Conservation (phyloP, 2,113 vertebrate species). For the Lycaon pictus region DNA sequence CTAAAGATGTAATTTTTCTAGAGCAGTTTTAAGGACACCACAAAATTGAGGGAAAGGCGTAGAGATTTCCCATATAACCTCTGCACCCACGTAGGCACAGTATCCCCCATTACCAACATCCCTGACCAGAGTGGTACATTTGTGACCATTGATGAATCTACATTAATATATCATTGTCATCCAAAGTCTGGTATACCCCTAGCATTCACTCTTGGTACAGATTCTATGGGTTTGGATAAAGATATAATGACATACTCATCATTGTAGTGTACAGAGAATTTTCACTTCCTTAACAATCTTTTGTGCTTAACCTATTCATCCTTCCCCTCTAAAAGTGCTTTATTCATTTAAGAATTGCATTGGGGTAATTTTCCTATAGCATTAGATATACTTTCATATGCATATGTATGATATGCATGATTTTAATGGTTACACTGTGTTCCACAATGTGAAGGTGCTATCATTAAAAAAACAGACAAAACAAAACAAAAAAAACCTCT, state of each 20-base stretch:
- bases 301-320: background rate
- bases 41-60: background rate
- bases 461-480: background rate
- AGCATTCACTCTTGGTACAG: background rate
- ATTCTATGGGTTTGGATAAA: background rate
- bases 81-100: no score
- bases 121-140: background rate
- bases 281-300: background rate
- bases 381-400: background rate
- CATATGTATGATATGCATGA: background rate
- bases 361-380: background rate
- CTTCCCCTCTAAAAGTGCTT: background rate
- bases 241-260: background rate
- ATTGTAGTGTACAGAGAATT: background rate
- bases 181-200: background rate
- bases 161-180: no score
- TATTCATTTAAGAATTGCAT: background rate
- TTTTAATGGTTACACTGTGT: background rate
- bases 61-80: background rate
- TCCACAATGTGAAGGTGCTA: background rate
- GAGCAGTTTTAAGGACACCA: background rate
- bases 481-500: background rate
- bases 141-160: background rate
- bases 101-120: background rate
- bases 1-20: background rate